These are phyloP conservation scores for Littorina saxatilis DNA, from an alignment of 1,140 invertebrate genomes.

Conservation along the genomic window DNA sequence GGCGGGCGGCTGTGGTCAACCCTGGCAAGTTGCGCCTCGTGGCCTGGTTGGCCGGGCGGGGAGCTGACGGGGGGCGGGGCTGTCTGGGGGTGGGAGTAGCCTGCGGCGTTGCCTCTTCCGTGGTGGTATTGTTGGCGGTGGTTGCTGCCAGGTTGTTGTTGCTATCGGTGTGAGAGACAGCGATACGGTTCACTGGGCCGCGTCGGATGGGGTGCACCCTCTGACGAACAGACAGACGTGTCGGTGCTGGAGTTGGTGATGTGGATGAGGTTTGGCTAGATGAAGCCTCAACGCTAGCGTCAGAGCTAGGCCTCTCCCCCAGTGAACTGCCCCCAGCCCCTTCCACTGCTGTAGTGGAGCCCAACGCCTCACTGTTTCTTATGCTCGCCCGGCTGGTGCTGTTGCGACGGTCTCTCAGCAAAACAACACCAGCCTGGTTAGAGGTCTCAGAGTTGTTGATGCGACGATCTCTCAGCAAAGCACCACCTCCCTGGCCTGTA, in stretches of 20 bases:
- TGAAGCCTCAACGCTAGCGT: neutral
- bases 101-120: neutral
- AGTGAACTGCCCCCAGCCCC: neutral
- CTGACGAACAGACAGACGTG: slow-evolving; percentile 23
- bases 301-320: slow-evolving; percentile 13
- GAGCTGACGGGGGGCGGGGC: slow-evolving; percentile 51
- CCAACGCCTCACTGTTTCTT: too few relatives aligned
- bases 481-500: too few relatives aligned
- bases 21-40: slow-evolving; percentile 48
- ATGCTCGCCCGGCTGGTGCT: too few relatives aligned
- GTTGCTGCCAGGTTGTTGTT: slow-evolving; percentile 36
- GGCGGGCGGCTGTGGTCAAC: neutral
- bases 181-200: slow-evolving; percentile 13
- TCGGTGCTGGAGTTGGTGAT: neutral
- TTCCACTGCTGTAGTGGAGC: neutral
- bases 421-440: too few relatives aligned
- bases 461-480: too few relatives aligned
- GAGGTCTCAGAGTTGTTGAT: too few relatives aligned
- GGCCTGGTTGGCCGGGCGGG: slow-evolving; percentile 38
- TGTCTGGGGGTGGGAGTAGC: slow-evolving; percentile 28
- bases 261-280: neutral
- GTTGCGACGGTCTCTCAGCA: too few relatives aligned
- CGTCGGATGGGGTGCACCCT: slow-evolving; percentile 26
- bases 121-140: neutral
- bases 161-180: slow-evolving; percentile 10